Percentiles rank a stretch among this genome's conserved stretches.
phyloP scores from a whole-genome alignment of 2,797 vertebrate species.

The Eulemur albifrons region DNA sequence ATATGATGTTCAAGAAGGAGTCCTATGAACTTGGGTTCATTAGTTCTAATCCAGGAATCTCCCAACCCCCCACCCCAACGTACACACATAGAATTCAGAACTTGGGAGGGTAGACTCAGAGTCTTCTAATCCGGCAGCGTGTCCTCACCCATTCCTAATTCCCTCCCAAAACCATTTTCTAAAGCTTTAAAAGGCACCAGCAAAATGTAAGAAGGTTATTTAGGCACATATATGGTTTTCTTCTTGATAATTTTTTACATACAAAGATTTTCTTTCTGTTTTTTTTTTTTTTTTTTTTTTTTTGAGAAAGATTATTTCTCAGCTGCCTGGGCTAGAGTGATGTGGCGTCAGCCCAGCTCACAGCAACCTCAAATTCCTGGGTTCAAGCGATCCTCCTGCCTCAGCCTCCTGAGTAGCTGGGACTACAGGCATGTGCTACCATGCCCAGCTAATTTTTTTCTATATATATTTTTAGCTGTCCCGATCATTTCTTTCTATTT shows the following conservation, averaged over 20 bases:
- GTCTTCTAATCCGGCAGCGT: background rate
- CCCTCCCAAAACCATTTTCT: background rate
- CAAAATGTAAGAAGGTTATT: background rate
- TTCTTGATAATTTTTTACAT: background rate
- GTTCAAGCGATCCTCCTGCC: no score
- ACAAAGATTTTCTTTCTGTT: background rate
- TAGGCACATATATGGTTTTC: background rate
- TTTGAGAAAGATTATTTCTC: no score
- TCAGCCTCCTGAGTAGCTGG: no score
- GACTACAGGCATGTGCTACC: no score
- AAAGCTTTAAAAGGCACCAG: background rate
- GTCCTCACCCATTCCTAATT: background rate
- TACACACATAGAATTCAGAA: background rate
- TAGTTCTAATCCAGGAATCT: slow-evolving; percentile 36
- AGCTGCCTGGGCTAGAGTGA: no score
- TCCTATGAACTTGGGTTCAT: background rate
- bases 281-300: no score
- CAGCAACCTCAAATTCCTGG: no score
- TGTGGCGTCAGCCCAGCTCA: no score
- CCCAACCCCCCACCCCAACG: background rate
- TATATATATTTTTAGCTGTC: no score
- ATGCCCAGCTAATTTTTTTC: no score
- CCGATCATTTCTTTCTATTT: no score
- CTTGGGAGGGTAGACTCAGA: background rate
- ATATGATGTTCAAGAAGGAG: slow-evolving; percentile 42